A percentile compares a stretch with the other conserved stretches of the same genome.
Conservation (phyloP, 1,140 invertebrate species). For the Lycorma delicatula region DNA sequence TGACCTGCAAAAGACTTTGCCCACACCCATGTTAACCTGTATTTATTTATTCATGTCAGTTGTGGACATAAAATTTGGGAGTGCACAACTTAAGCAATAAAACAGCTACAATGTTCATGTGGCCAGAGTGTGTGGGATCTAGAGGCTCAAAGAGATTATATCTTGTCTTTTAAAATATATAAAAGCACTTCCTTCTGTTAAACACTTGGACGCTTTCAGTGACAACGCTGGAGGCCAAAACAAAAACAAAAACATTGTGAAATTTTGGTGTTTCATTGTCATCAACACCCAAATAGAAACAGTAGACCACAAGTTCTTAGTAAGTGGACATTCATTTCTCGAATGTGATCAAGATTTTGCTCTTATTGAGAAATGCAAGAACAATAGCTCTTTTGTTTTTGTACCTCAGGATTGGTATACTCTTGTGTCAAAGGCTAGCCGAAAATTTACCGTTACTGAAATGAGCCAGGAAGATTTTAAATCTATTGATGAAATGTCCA, state of each 20-base stretch:
- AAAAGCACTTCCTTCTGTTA: conserved; percentile 10
- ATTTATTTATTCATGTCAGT: neutral
- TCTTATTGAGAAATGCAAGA: neutral
- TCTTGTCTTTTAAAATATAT: conserved; percentile 23
- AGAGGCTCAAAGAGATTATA: conserved; percentile 19
- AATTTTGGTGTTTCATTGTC: conserved; percentile 25
- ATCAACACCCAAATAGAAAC: conserved; percentile 19
- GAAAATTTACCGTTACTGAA: too few relatives aligned
- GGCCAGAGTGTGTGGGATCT: conserved; percentile 20
- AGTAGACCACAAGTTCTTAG: conserved; percentile 7
- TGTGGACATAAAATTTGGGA: neutral
- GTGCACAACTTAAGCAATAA: neutral
- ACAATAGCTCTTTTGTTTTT: too few relatives aligned
- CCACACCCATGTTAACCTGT: neutral
- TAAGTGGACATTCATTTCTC: neutral
- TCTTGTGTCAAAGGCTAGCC: too few relatives aligned
- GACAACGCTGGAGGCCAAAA: conserved; percentile 20
- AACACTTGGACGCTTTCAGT: conserved; percentile 13
- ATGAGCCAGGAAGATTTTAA: too few relatives aligned
- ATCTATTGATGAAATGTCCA: too few relatives aligned
- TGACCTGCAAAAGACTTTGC: neutral
- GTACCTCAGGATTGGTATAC: too few relatives aligned
- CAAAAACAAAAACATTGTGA: conserved; percentile 15
- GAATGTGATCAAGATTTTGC: neutral
- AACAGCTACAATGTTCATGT: conserved; percentile 13